Evolutionary conservation across 2,113 vertebrate genomes (phyloP), one percentile per base, ranked within the genome.

Genomic region (Callospermophilus lateralis): DNA sequence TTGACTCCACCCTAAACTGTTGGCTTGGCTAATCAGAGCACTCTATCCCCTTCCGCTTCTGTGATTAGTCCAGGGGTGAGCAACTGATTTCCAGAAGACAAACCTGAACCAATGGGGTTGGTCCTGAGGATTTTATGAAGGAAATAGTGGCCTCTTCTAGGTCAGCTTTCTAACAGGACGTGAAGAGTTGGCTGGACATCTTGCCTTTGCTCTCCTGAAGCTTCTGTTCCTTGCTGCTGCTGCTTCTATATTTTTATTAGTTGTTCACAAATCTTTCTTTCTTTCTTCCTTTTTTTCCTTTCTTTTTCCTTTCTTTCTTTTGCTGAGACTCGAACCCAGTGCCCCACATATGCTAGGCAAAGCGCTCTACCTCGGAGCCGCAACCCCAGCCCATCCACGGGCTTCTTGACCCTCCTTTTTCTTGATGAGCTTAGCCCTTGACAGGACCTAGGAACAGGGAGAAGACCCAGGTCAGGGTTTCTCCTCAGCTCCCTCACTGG

Each of bases 11-110:
- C 72, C 45, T 37, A 9, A 58, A 51, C 37, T 68, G 30, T 34
- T 32, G 32, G 8, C 28, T 86, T 68, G 68, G 94, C 73, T 30
- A 48, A 16, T 51, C 93, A 78, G 34, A 95, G 48, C 72, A 30
- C 2, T 0, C 13, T 6, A 10, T 77, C 87, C 55, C n/a, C 22
- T 89, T 70, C 6, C 1, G 8, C 78, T 22, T 13, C 53, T 30
- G n/a, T 34, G 76, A 86, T 37, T 83, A 55, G 48, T 55, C 22
- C 55, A 16, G 30, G 48, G 11, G 8, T 4, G 65, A 37, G 67
- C 20, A 4, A 26, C 12, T 53, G 84, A 80, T 24, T 34, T 55
- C 42, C 8, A 34, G 86, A 51, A 81, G 30, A 32, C 19, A 15
- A 58, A 72, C 20, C 24, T 91, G 26, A 93, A 70, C 51, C 6